Conservation (phyloP, 2,113 vertebrate genomes). For the Argyrosomus japonicus region DNA sequence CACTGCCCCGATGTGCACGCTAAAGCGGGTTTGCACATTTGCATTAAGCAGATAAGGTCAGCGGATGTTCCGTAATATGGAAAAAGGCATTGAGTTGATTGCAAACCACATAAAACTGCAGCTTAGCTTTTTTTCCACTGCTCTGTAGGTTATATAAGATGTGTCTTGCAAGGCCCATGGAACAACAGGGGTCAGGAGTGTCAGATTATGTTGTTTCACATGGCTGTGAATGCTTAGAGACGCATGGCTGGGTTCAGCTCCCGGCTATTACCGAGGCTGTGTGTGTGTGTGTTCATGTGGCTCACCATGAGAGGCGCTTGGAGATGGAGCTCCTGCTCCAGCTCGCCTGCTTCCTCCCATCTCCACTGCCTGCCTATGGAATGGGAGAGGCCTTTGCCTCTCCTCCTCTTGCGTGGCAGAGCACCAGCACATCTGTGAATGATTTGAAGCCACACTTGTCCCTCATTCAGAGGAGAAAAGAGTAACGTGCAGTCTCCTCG, state of each 20-base stretch:
- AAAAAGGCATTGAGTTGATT: conserved; percentile 48
- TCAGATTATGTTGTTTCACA: conserved; percentile 76
- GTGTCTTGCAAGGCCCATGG: conserved; percentile 53
- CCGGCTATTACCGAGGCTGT: conserved; percentile 54
- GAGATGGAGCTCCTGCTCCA: conserved; percentile 58
- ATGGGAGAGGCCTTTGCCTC: conserved; percentile 56
- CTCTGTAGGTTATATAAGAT: conserved; percentile 71
- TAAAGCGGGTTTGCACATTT: conserved; percentile 25
- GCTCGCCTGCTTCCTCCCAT: conserved; percentile 57
- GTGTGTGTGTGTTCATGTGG: conserved; percentile 37
- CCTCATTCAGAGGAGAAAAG: conserved; percentile 44
- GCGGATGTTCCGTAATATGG: conserved; percentile 35
- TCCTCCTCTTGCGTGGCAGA: conserved; percentile 64
- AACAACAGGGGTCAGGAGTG: conserved; percentile 72
- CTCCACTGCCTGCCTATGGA: conserved; percentile 47
- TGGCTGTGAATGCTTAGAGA: conserved; percentile 71
- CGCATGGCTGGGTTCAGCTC: conserved; percentile 73
- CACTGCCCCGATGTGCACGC: not conserved
- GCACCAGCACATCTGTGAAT: conserved; percentile 78
- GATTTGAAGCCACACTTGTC: conserved; percentile 71
- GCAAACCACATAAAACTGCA: conserved; percentile 51
- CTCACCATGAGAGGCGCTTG: conserved; percentile 53
- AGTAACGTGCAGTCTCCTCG: conserved; percentile 49
- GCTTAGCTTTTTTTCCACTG: conserved; percentile 26
- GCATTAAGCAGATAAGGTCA: conserved; percentile 47